Percentiles rank a stretch among this genome's conserved stretches.
phyloP scores from a whole-genome alignment of 2,888 invertebrate species.

The Brachyopa scutellaris region DNA sequence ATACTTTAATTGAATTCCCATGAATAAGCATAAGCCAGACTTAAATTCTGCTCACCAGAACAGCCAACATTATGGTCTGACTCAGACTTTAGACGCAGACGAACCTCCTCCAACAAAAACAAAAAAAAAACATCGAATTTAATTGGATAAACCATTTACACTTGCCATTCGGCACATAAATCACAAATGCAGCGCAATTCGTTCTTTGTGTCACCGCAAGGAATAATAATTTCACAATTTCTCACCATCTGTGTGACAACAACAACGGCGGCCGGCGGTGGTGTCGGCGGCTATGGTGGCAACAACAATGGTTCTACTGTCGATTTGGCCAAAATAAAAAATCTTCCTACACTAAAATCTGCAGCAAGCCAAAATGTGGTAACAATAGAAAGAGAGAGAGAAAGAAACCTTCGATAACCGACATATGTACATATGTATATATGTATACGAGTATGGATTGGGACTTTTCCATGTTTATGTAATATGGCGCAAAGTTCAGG shows the following conservation, averaged over 20 bases:
- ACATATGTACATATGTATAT: too few species aligned
- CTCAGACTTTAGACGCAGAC: conserved; percentile 40
- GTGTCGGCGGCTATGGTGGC: conserved; percentile 1
- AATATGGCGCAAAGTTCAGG: conserved; percentile 72
- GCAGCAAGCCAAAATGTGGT: conserved; percentile 51
- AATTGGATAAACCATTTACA: conserved; percentile 72
- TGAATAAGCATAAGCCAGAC: conserved; percentile 41
- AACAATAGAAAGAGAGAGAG: conserved; percentile 41
- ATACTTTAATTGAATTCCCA: conserved; percentile 69
- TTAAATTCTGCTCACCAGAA: conserved; percentile 19
- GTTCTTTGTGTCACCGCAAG: conserved; percentile 71
- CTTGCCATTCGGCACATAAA: conserved; percentile 71
- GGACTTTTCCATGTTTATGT: conserved; percentile 71
- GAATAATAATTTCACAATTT: conserved; percentile 73
- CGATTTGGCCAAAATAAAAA: conserved; percentile 47
- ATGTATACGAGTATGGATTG: too few species aligned
- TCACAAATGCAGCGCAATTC: conserved; percentile 72
- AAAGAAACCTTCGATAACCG: conserved; percentile 61
- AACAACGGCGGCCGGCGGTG: conserved; percentile 10
- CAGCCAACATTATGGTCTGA: conserved; percentile 21
- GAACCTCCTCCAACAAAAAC: conserved; percentile 7
- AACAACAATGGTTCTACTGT: neutral
- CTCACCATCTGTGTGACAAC: conserved; percentile 68
- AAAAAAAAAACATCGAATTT: conserved; percentile 36
- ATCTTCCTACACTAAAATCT: conserved; percentile 57